These are phyloP conservation scores for Propithecus deckenii DNA, from an alignment of 2,797 vertebrate species.

Conservation along the genomic window DNA sequence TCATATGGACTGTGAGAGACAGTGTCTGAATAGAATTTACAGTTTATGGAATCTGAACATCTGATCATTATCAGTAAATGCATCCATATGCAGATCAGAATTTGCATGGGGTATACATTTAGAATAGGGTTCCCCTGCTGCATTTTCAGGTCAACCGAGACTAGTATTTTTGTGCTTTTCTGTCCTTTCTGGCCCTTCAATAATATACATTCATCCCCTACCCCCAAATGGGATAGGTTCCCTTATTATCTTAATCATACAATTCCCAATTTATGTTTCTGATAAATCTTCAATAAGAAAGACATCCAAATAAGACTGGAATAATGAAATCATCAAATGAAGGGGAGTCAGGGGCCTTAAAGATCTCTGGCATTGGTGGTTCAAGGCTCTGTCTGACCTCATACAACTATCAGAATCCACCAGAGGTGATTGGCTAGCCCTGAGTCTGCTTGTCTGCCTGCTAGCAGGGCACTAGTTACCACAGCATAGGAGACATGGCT, in stretches of 20 bases:
- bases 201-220: neutral
- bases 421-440: neutral
- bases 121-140: neutral
- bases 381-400: neutral
- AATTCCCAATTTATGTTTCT: constrained; percentile 20
- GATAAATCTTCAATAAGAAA: constrained; percentile 2
- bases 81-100: neutral
- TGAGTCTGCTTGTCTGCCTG: neutral
- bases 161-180: neutral
- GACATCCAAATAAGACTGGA: neutral
- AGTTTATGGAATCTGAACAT: neutral
- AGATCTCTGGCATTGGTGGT: neutral
- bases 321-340: neutral
- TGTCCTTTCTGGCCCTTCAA: neutral
- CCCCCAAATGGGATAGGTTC: neutral
- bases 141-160: neutral
- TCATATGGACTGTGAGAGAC: neutral
- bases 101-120: neutral
- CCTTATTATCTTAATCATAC: constrained; percentile 16
- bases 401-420: neutral
- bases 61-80: neutral
- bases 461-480: neutral
- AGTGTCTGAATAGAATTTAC: neutral
- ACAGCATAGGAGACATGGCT: neutral
- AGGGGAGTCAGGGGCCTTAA: neutral